phyloP scores from a whole-genome alignment of 2,797 vertebrate genomes.

The Percopsis omiscomaycus region DNA sequence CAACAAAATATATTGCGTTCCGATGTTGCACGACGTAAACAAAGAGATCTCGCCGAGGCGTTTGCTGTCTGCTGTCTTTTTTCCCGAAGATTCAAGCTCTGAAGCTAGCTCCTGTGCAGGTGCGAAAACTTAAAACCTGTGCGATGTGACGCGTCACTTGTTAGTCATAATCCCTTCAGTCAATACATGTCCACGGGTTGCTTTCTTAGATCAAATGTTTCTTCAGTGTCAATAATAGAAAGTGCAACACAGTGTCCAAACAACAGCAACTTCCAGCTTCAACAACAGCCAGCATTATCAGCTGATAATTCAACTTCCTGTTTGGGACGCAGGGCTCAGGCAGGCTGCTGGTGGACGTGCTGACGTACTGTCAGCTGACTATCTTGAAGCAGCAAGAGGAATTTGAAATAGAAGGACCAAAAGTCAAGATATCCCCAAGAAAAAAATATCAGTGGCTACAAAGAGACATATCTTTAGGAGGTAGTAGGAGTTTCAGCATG shows the following conservation, averaged over 20 bases:
- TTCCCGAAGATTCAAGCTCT: conserved; percentile 31
- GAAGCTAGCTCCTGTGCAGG: conserved; percentile 37
- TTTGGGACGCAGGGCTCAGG: conserved; percentile 15
- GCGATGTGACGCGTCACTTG: conserved; percentile 7
- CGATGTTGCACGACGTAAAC: conserved; percentile 40
- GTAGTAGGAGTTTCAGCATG: no score
- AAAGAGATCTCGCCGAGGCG: conserved; percentile 40
- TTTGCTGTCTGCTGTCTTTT: conserved; percentile 24
- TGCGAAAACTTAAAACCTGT: conserved; percentile 23
- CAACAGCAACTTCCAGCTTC: conserved; percentile 75
- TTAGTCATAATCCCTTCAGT: neutral
- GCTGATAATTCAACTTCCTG: conserved; percentile 80
- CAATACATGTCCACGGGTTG: conserved; percentile 34
- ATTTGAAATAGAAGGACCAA: no score
- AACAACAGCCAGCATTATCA: conserved; percentile 77
- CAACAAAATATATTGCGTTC: conserved; percentile 5
- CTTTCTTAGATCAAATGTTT: conserved; percentile 28
- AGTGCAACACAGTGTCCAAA: conserved; percentile 58
- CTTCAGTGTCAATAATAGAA: conserved; percentile 45
- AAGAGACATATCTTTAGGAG: no score
- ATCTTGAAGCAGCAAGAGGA: no score
- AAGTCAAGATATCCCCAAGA: no score
- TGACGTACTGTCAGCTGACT: conserved; percentile 47
- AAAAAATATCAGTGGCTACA: no score
- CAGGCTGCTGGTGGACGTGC: conserved; percentile 2